These are phyloP conservation scores for Fragum fragum DNA, from an alignment of 2,888 invertebrate genomes.

Conservation along the genomic window DNA sequence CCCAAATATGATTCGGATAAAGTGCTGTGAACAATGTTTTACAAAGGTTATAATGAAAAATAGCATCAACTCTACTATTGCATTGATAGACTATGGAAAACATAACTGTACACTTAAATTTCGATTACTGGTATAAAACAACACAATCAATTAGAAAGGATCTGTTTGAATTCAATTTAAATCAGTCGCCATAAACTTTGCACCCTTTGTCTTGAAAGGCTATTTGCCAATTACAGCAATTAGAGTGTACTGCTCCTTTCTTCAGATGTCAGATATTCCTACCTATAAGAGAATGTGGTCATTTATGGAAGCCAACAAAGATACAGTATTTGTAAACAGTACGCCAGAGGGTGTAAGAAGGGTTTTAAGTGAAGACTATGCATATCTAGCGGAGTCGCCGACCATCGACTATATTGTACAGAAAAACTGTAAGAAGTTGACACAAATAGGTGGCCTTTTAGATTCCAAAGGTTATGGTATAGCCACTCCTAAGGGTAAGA, in stretches of 20 bases:
- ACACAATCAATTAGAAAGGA: too few species aligned
- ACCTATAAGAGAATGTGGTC: conserved; percentile 93
- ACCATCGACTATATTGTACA: conserved; percentile 97
- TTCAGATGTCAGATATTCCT: conserved; percentile 93
- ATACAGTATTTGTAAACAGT: conserved; percentile 94
- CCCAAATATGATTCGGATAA: too few species aligned
- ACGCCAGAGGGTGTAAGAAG: conserved; percentile 96
- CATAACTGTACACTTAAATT: too few species aligned
- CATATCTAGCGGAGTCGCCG: conserved; percentile 99
- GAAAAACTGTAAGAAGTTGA: conserved; percentile 95
- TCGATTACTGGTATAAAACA: too few species aligned
- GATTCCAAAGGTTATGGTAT: conserved; percentile 98
- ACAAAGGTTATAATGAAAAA: too few species aligned
- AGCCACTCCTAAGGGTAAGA: conserved; percentile 95
- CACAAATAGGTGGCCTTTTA: conserved; percentile 97
- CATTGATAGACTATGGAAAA: too few species aligned
- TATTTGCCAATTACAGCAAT: too few species aligned
- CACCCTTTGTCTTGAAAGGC: too few species aligned
- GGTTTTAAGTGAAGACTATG: conserved; percentile 96
- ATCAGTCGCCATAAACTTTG: too few species aligned
- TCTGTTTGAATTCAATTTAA: too few species aligned
- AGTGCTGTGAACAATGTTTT: too few species aligned
- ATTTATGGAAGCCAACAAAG: conserved; percentile 91
- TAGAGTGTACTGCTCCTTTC: conserved; percentile 29
- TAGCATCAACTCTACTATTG: too few species aligned